Evolutionary conservation across 2,113 vertebrate species (phyloP), one percentile per base, ranked within the genome.

Genomic region (Conger conger): DNA sequence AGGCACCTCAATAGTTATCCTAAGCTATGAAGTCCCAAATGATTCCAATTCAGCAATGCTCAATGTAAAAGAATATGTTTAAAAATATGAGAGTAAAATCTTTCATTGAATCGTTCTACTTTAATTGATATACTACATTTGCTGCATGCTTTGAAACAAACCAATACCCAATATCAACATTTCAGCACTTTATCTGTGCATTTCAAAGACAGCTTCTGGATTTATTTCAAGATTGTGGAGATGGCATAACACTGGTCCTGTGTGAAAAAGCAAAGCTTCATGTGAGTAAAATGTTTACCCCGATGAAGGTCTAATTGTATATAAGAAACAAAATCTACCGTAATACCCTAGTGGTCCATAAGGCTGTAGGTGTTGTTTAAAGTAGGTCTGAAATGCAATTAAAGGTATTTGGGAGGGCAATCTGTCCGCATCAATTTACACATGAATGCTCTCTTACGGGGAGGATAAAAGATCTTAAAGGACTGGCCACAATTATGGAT

Each of bases 401-500:
- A 81, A 86, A 80, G 88, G 89, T 86, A 88, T 93, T 92, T 92
- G 91, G 87, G 92, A 89, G 94, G 91, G 91, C 88, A 87, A 91
- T 93, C 86, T 90, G 91, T 92, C 88, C 87, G 92, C 90, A 91
- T 94, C 93, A 94, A 92, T 96, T 95, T 93, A 89, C 95, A 91
- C 93, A 93, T 93, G 97, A 95, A 91, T 90, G 91, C 87, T 90
- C 91, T 93, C 87, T 91, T 96, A 97, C 97, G 93, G 93, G 93
- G 92, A 94, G 90, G 92, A 91, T 89, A 89, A 92, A 93, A 91
- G 94, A 86, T 90, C 90, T 91, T 91, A 94, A 63, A 90, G 79
- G 86, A 96, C 95, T 95, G 93, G 92, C 93, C 92, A 93, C 92
- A 96, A 97, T 98, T 97, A 97, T 93, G 92, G 94, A 91, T 95